phyloP scores from a whole-genome alignment of 2,888 invertebrate species.

The Spilarctia lutea region DNA sequence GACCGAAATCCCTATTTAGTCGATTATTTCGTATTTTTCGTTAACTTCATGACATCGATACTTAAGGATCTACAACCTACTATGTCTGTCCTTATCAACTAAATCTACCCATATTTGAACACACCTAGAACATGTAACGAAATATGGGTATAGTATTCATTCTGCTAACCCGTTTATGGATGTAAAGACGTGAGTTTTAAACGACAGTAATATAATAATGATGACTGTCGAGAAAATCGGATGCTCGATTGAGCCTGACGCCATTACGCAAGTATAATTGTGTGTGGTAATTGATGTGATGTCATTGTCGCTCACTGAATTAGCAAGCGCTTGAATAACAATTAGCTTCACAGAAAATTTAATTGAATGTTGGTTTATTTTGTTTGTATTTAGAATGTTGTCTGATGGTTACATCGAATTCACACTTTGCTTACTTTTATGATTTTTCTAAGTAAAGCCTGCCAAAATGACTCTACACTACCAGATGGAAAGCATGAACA shows the following conservation, averaged over 20 bases:
- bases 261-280: constrained; percentile 22
- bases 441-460: too few species aligned
- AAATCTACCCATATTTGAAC: neutral
- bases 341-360: neutral
- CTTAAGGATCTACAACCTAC: neutral
- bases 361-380: neutral
- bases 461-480: too few species aligned
- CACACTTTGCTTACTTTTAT: neutral
- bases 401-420: neutral
- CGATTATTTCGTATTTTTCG: neutral
- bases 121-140: neutral
- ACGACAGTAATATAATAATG: neutral
- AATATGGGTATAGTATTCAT: neutral
- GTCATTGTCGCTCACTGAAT: constrained; percentile 53
- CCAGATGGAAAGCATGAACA: too few species aligned
- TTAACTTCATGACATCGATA: neutral
- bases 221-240: neutral
- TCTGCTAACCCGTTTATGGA: neutral
- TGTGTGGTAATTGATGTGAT: constrained; percentile 57
- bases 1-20: neutral
- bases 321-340: constrained; percentile 38
- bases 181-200: neutral
- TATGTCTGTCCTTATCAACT: neutral
- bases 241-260: constrained; percentile 3
- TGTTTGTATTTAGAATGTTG: neutral